Evolutionary conservation across 2,797 vertebrate genomes (phyloP), one percentile per base, ranked within the genome.

Genomic region (Yasuhikotakia modesta): DNA sequence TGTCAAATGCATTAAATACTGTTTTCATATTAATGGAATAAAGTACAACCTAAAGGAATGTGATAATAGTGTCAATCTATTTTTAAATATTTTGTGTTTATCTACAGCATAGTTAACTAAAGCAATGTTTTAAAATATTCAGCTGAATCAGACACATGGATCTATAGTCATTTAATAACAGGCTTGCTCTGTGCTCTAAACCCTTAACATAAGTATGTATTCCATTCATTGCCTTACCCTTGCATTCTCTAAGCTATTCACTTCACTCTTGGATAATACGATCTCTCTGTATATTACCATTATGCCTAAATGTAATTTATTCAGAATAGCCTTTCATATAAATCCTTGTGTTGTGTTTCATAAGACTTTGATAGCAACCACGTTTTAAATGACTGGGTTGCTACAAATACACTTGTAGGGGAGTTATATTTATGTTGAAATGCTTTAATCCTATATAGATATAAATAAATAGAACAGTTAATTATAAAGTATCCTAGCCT

Each of bases 241-340:
- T 72, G 35, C 66, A 73, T 79, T 78, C 76, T 76, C 66, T 48
- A 69, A 69, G 45, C 39, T 43, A 43, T 27, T 27, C 27, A 27
- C 27, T 70, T 55, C 72, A 48, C 61, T 73, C 43, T 39, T 70
- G 79, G 74, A 79, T 83, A 80, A 86, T 70, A 78, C 76, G 74
- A 84, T 86, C 30, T 7, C 45, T 79, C 63, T 73, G 46, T 72
- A 80, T 67, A 79, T 48, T 73, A 76, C 60, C 30, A 78, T 85
- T 74, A 85, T 75, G 68, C 80, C 50, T 79, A 63, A 74, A 78
- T 80, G 81, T 77, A 74, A 80, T 76, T 85, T 73, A 72, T 74
- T 73, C 65, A 73, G 69, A 55, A 71, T 64, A 73, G 71, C 81
- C 71, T 79, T 50, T 78, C 69, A 46, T 75, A 82, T 72, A 81